These are phyloP conservation scores for Fregata magnificens DNA, from an alignment of 2,113 vertebrate species.

Conservation along the genomic window DNA sequence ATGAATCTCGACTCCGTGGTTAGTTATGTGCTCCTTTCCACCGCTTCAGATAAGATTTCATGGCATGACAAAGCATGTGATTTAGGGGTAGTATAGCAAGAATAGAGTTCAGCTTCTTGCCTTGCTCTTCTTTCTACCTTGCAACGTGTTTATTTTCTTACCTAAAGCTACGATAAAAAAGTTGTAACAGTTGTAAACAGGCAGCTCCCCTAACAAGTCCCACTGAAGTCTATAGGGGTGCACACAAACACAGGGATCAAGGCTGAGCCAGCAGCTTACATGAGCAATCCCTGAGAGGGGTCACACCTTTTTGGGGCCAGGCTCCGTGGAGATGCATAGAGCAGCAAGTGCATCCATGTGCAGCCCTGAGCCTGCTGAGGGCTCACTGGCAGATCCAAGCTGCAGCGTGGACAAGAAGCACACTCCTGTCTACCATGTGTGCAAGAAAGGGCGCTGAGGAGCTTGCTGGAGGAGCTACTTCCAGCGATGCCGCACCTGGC, in stretches of 20 bases:
- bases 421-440: accelerated
- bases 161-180: neutral
- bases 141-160: neutral
- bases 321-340: neutral
- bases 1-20: neutral
- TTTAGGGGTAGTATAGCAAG: neutral
- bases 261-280: neutral
- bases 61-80: neutral
- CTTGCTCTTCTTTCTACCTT: neutral
- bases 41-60: neutral
- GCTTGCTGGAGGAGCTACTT: neutral
- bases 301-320: neutral
- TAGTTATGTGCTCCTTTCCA: neutral
- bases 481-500: neutral
- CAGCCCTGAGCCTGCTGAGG: neutral
- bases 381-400: neutral
- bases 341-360: neutral
- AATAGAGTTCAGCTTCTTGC: neutral
- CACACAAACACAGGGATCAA: accelerated
- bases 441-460: neutral
- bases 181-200: neutral
- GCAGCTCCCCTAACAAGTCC: neutral
- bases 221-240: neutral
- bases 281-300: neutral
- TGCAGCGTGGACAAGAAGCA: neutral